Evolutionary conservation across 2,888 invertebrate genomes (phyloP).

Genomic region (Pristionchus entomophagus): DNA sequence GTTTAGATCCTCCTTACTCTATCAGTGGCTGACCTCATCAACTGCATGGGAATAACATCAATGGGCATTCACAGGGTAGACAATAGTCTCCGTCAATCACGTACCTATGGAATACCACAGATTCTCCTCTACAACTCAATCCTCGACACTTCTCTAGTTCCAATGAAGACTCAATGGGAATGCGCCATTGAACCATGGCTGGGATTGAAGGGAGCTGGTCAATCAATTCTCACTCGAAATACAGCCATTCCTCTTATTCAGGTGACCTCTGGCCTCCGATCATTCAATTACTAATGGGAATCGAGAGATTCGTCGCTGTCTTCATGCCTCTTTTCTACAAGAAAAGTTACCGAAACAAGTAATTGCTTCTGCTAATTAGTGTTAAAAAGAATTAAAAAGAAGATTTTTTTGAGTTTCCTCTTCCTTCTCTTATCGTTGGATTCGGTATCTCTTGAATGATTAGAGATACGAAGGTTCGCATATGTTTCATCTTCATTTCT

Average conservation of each 20-base stretch:
- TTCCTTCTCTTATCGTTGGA: background rate
- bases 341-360: background rate
- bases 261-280: conserved; percentile 48
- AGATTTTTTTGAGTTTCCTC: background rate
- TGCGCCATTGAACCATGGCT: background rate
- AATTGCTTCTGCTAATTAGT: background rate
- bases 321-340: conserved; percentile 29
- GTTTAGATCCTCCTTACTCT: conserved; percentile 60
- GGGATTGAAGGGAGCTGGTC: background rate
- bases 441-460: background rate
- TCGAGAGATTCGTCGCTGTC: conserved; percentile 36
- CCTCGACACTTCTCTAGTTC: background rate
- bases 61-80: conserved; percentile 63
- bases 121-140: background rate
- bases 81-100: background rate
- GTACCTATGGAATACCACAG: no score
- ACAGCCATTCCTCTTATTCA: background rate
- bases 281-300: conserved; percentile 42
- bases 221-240: background rate
- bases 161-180: background rate
- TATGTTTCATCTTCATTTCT: background rate
- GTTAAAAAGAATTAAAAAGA: background rate
- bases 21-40: conserved; percentile 59
- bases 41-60: conserved; percentile 60
- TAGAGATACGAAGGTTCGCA: background rate